A percentile compares a stretch with the other conserved stretches of the same genome.
These are phyloP conservation scores for Nixonia krombeini DNA, from an alignment of 1,140 invertebrate species.

Conservation along the genomic window DNA sequence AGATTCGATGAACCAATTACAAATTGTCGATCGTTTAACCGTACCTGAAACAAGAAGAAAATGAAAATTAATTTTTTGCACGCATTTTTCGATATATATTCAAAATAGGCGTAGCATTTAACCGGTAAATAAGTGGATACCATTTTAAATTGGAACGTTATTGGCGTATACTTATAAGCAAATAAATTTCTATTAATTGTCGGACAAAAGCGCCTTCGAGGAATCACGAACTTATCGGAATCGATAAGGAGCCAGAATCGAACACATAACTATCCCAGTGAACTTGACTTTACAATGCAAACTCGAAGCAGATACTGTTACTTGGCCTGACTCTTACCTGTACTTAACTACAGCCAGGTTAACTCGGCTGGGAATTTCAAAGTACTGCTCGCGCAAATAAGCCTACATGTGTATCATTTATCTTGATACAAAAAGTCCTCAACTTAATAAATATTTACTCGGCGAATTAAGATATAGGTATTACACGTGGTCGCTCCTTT, in stretches of 20 bases:
- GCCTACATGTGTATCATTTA: too few relatives aligned
- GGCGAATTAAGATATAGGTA: too few relatives aligned
- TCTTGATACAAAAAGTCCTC: too few relatives aligned
- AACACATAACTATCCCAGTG: slow-evolving; percentile 12
- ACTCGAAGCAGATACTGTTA: slow-evolving; percentile 44
- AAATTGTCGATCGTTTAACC: not conserved
- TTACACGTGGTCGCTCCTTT: too few relatives aligned
- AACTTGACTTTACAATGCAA: slow-evolving; percentile 20
- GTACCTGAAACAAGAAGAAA: slow-evolving; percentile 23
- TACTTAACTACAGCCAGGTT: not conserved
- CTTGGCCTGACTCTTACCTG: slow-evolving; percentile 35
- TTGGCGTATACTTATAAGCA: too few relatives aligned
- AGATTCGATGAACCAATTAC: not conserved
- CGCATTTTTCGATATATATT: slow-evolving; percentile 19
- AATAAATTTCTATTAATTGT: too few relatives aligned
- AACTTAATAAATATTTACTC: too few relatives aligned
- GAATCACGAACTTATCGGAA: slow-evolving; percentile 38
- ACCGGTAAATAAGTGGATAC: too few relatives aligned
- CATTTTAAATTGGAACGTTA: too few relatives aligned
- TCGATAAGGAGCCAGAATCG: slow-evolving; percentile 49
- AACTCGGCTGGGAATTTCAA: slow-evolving; percentile 4
- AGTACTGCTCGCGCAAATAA: slow-evolving; percentile 1
- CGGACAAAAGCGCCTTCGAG: too few relatives aligned
- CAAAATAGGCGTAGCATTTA: too few relatives aligned
- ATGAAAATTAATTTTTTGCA: not conserved